Base-by-base conservation (phyloP, 2,113 vertebrate genomes). In the Climacteris rufus region DNA sequence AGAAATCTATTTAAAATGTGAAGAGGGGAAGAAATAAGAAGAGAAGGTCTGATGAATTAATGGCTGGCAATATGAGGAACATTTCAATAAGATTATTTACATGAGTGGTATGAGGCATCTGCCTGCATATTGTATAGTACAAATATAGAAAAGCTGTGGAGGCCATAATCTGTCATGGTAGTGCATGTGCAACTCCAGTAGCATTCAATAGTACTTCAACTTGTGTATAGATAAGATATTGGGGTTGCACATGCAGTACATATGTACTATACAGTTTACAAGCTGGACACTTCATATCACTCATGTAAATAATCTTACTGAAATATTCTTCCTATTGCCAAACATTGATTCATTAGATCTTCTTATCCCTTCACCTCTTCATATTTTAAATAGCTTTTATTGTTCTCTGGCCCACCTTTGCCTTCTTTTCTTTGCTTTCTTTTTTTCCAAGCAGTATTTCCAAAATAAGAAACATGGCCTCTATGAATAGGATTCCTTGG, bases 61-160 rank as follows among this genome's bases (percentile, higher is more conserved):
- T 59, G 59, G 69, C 25, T 93, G 69, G 77, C 68, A 87, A 50
- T 71, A 44, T 71, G 87, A 94, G 92, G 83, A 93, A 95, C 52
- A 20, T 94, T 92, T 96, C 83, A 87, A 57, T 65, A 75, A 83
- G 57, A 92, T 77, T 94, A 84, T 97, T 95, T 93, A 75, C 85
- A 79, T 91, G 93, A 94, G 16, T 87, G 83, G 82, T 92, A 78
- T 30, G 90, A 94, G 53, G 90, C 86, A 96, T 96, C 90, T 96
- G 92, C 83, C 88, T 33, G 20, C 61, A 83, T 53, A 57, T 88
- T 90, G 68, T 82, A 86, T 11, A 27, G 60, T 71, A 83, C 90
- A 94, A 97, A 96, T 86, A 89, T 71, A 97, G 93, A 93, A 94
- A 90, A 92, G 52, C 95, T 93, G 80, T 93, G 90, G 80, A 95